phyloP scores from a whole-genome alignment of 2,113 vertebrate genomes.

The Ammodramus savannarum region DNA sequence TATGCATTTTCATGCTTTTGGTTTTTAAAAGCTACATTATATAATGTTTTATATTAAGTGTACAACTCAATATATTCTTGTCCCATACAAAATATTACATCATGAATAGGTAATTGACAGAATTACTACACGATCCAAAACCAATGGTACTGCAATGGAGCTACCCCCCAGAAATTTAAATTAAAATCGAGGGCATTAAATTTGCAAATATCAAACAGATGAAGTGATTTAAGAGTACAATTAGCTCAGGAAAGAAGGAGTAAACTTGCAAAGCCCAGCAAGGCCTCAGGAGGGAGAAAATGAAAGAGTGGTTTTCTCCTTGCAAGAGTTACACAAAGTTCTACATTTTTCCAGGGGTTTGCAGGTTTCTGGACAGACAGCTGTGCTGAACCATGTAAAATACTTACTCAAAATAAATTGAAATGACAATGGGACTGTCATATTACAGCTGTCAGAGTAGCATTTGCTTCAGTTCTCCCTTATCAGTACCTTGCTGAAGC shows the following conservation, averaged over 20 bases:
- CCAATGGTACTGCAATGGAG: not conserved
- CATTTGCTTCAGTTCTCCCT: not conserved
- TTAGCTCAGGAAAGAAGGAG: not conserved
- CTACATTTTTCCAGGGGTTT: not conserved
- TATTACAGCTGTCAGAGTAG: not conserved
- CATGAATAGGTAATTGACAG: not conserved
- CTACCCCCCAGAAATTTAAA: not conserved
- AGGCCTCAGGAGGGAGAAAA: not conserved
- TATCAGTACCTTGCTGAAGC: not conserved
- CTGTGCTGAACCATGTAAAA: not conserved
- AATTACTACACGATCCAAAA: not conserved
- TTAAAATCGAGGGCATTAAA: not conserved
- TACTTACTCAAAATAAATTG: not conserved
- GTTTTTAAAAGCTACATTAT: not conserved
- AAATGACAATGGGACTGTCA: not conserved
- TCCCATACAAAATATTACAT: not conserved
- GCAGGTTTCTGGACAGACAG: not conserved
- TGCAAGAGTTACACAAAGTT: not conserved
- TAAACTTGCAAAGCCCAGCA: not conserved
- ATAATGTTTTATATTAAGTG: not conserved
- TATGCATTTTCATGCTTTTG: not conserved
- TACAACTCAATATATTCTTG: not conserved
- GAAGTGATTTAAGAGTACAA: not conserved
- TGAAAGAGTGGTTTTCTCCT: not conserved
- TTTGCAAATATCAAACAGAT: not conserved